Conservation (phyloP, 2,797 vertebrate genomes). For the Triplophysa bombifrons region DNA sequence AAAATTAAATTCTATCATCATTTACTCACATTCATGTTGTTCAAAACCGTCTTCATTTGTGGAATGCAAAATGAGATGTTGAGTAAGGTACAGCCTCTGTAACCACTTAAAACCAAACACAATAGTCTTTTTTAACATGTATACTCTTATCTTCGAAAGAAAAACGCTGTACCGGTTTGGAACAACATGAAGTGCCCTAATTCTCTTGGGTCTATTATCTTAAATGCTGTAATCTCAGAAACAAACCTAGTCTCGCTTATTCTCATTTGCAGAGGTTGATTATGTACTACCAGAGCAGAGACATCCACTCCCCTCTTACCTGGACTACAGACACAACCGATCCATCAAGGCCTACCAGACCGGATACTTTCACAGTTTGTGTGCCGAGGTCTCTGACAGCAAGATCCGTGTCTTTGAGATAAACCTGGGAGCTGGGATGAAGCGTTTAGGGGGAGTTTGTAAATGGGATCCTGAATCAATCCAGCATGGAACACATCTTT, state of each 20-base stretch:
- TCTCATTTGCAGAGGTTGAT: constrained; percentile 72
- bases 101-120: no score
- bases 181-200: no score
- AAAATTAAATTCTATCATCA: no score
- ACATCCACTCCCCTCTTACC: constrained; percentile 91
- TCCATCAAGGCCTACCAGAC: constrained; percentile 90
- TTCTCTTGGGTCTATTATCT: no score
- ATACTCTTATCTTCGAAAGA: no score
- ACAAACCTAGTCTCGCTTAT: neutral
- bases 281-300: constrained; percentile 82
- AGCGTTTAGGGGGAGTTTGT: constrained; percentile 87
- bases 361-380: constrained; percentile 88
- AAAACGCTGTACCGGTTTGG: no score
- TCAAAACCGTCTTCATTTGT: no score
- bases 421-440: constrained; percentile 89
- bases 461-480: constrained; percentile 71
- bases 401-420: constrained; percentile 84
- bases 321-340: constrained; percentile 86
- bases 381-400: constrained; percentile 78
- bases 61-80: no score
- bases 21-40: no score
- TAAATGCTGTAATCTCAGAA: neutral
- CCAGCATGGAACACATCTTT: constrained; percentile 81
- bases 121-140: no score
- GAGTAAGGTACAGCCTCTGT: no score